phyloP scores from a whole-genome alignment of 2,888 invertebrate species.

The Euclidia mi region DNA sequence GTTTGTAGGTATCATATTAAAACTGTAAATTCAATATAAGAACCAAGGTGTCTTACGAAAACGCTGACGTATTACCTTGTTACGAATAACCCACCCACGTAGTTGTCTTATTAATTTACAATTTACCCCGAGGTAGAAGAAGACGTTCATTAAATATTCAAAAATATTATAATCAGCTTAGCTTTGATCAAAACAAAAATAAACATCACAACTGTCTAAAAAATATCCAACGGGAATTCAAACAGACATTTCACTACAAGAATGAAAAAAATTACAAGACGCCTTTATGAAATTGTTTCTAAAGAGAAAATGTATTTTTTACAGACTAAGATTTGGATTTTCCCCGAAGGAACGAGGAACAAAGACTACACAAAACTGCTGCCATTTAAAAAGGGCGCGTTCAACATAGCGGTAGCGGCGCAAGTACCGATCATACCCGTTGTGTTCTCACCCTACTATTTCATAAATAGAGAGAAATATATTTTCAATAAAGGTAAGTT shows the following conservation, averaged over 20 bases:
- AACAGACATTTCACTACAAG: slow-evolving; percentile 73
- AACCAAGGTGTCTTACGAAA: slow-evolving; percentile 33
- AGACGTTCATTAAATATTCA: slow-evolving; percentile 2
- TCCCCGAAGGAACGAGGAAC: slow-evolving; percentile 93
- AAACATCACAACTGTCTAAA: slow-evolving; percentile 84
- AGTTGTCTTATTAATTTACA: no score
- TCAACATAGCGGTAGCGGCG: slow-evolving; percentile 92
- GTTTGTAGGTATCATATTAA: slow-evolving; percentile 51
- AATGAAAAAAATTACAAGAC: slow-evolving; percentile 66
- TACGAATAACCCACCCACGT: neutral
- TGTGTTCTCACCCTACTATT: slow-evolving; percentile 91
- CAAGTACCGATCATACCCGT: slow-evolving; percentile 92
- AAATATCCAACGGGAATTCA: slow-evolving; percentile 72
- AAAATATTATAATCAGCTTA: slow-evolving; percentile 23
- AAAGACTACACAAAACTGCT: slow-evolving; percentile 84
- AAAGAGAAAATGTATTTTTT: slow-evolving; percentile 50
- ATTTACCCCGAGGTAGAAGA: neutral
- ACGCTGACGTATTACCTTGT: slow-evolving; percentile 27
- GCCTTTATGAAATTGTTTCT: slow-evolving; percentile 19
- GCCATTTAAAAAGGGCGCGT: slow-evolving; percentile 94
- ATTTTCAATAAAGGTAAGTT: slow-evolving; percentile 73
- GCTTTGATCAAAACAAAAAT: slow-evolving; percentile 31
- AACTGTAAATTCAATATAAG: slow-evolving; percentile 42
- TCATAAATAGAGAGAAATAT: slow-evolving; percentile 81
- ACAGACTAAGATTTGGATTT: slow-evolving; percentile 92